Percentiles rank a stretch among this genome's conserved stretches.
Conservation (phyloP, 2,113 vertebrate species). For the Physeter macrocephalus region DNA sequence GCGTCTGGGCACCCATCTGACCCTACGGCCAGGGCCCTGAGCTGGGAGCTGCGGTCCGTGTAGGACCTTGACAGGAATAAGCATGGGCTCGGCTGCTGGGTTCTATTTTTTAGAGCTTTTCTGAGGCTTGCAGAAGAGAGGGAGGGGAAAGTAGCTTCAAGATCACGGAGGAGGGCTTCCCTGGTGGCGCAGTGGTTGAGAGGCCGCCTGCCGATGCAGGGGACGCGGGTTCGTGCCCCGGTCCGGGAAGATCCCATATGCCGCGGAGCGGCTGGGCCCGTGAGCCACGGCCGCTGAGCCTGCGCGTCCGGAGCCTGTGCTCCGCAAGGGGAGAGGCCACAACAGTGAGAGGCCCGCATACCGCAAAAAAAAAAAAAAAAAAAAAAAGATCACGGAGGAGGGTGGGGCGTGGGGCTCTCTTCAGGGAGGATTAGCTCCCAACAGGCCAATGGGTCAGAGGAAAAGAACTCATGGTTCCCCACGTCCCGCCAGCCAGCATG, state of each 20-base stretch:
- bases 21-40: not conserved
- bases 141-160: not conserved
- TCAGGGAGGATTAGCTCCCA: not conserved
- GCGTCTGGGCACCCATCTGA: not conserved
- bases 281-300: no score
- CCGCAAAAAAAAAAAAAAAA: no score
- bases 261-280: no score
- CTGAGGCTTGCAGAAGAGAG: not conserved
- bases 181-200: no score
- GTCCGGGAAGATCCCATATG: no score
- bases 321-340: no score
- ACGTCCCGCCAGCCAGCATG: not conserved
- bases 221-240: no score
- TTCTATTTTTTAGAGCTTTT: not conserved
- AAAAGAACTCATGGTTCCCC: not conserved
- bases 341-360: no score
- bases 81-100: not conserved
- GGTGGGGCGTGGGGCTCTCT: not conserved
- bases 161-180: not conserved
- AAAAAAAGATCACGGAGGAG: not conserved
- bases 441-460: not conserved
- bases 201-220: no score
- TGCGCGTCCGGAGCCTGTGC: no score
- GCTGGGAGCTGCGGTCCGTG: not conserved
- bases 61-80: fast-evolving